Conservation (phyloP, 2,797 vertebrate genomes). For the Columba guinea region DNA sequence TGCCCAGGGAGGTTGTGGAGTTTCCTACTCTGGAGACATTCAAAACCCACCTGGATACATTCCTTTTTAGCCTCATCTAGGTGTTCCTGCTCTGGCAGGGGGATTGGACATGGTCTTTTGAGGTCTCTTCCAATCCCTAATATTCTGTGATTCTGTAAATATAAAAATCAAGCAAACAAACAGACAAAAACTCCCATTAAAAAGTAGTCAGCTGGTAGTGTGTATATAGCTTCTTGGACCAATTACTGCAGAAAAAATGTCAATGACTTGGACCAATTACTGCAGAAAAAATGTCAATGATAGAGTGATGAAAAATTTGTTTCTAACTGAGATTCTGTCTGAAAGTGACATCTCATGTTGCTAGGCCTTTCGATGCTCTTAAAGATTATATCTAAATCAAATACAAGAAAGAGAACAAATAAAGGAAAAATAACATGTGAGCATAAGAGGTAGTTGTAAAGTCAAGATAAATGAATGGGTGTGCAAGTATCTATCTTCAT, state of each 20-base stretch:
- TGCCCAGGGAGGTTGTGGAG: too few relatives aligned
- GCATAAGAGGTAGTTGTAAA: not conserved
- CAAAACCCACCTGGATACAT: too few relatives aligned
- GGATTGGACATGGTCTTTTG: too few relatives aligned
- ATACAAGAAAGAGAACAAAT: not conserved
- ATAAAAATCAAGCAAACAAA: not conserved
- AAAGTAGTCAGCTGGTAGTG: not conserved
- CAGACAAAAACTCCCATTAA: not conserved
- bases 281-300: not conserved
- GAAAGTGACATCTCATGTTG: not conserved
- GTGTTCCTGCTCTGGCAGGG: too few relatives aligned
- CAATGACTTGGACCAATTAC: not conserved
- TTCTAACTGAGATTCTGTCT: not conserved
- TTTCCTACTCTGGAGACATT: too few relatives aligned
- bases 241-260: not conserved
- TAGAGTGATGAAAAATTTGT: not conserved
- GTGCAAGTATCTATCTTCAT: not conserved
- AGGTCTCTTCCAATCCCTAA: too few relatives aligned
- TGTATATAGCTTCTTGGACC: not conserved
- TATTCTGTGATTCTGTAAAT: not conserved
- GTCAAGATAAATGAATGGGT: not conserved
- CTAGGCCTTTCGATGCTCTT: not conserved
- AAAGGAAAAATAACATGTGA: not conserved
- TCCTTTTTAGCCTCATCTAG: too few relatives aligned
- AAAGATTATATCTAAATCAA: not conserved